Percentiles rank a stretch among this genome's conserved stretches.
Conservation (phyloP, 2,113 vertebrate species). For the Alexandromys fortis region DNA sequence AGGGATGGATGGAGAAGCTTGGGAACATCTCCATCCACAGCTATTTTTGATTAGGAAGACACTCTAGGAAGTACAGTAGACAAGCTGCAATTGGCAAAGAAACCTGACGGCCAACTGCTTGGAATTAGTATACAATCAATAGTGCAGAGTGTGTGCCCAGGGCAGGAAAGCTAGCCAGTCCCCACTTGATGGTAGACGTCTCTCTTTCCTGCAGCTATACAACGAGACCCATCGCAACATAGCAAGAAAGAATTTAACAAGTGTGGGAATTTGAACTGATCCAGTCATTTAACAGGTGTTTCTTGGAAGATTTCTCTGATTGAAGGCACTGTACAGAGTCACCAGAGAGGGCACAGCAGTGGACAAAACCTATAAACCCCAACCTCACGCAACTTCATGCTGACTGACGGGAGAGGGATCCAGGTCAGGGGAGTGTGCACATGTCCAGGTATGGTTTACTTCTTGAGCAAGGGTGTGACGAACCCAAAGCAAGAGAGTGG, state of each 20-base stretch:
- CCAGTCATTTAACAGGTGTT: not conserved
- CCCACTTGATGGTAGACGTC: not conserved
- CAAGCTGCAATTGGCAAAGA: not conserved
- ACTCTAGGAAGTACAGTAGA: not conserved
- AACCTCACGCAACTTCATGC: not conserved
- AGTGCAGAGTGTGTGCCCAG: not conserved
- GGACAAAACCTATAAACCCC: not conserved
- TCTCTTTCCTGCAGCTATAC: not conserved
- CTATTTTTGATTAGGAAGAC: not conserved
- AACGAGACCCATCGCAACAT: not conserved
- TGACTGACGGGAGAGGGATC: not conserved
- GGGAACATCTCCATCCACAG: not conserved
- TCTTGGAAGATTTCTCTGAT: not conserved
- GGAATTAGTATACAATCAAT: not conserved
- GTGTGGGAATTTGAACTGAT: not conserved
- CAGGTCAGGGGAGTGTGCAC: not conserved
- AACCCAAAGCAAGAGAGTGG: not conserved
- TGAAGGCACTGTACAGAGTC: not conserved
- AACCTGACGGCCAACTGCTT: not conserved
- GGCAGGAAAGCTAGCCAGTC: not conserved
- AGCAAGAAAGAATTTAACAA: not conserved
- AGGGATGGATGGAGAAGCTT: not conserved
- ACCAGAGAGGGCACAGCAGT: not conserved
- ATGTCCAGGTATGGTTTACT: fast-evolving
- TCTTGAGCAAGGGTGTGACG: not conserved